Percentiles rank a stretch among this genome's conserved stretches.
Conservation (phyloP, 2,113 vertebrate species). For the Dendropsophus ebraccatus region DNA sequence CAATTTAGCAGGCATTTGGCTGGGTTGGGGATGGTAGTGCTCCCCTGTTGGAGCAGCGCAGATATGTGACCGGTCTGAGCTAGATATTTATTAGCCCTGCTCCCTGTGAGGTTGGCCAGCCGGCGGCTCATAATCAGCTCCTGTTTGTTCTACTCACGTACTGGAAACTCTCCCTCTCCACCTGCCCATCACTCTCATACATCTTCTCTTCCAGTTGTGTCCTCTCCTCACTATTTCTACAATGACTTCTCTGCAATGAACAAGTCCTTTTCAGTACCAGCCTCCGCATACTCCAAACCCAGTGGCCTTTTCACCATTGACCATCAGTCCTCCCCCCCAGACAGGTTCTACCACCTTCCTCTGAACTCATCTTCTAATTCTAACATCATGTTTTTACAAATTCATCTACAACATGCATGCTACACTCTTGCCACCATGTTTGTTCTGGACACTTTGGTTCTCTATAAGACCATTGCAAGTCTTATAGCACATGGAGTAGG, state of each 20-base stretch:
- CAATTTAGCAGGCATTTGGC: conserved; percentile 83
- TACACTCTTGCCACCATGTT: background rate
- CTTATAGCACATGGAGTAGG: background rate
- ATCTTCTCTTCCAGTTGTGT: background rate
- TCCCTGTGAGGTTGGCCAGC: conserved; percentile 59
- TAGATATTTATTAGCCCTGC: conserved; percentile 68
- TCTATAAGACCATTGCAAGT: background rate
- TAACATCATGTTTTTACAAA: background rate
- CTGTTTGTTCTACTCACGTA: conserved; percentile 15
- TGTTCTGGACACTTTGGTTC: background rate
- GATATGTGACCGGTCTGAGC: conserved; percentile 70
- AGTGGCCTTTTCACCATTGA: background rate
- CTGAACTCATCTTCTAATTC: background rate
- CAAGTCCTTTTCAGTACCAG: background rate
- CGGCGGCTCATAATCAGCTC: conserved; percentile 62
- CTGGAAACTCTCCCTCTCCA: background rate
- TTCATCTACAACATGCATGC: background rate
- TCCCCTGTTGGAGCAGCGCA: conserved; percentile 68
- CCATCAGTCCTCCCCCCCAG: background rate
- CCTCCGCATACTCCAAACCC: background rate
- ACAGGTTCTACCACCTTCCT: background rate
- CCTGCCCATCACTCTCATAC: background rate
- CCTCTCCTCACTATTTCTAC: background rate
- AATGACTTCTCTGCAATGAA: background rate
- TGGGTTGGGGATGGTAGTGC: conserved; percentile 75